phyloP scores from a whole-genome alignment of 2,888 invertebrate species.

The Antheraea assamensis region DNA sequence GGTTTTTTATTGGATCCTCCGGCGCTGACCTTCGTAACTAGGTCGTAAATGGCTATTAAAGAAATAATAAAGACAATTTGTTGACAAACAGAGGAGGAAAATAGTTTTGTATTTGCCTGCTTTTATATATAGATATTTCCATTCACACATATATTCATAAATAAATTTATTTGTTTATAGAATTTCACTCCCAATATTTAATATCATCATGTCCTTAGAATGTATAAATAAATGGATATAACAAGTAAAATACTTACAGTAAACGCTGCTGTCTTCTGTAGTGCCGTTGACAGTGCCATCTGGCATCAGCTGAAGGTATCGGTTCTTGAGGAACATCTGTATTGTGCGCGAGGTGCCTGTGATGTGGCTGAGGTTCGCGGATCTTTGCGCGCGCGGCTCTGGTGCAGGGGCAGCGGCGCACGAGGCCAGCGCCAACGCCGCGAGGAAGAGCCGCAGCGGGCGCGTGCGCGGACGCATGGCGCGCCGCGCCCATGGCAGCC shows the following conservation, averaged over 20 bases:
- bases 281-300: constrained; percentile 94
- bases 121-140: too few species aligned
- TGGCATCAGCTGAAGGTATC: constrained; percentile 90
- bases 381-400: constrained; percentile 87
- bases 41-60: too few species aligned
- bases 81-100: too few species aligned
- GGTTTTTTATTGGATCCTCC: too few species aligned
- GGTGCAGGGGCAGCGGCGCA: constrained; percentile 78
- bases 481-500: constrained; percentile 81
- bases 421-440: constrained; percentile 78
- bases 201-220: too few species aligned
- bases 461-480: constrained; percentile 78
- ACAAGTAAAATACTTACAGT: constrained; percentile 85
- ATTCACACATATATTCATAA: too few species aligned
- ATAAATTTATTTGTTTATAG: too few species aligned
- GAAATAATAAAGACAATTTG: too few species aligned
- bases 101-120: too few species aligned
- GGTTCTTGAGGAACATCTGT: constrained; percentile 92
- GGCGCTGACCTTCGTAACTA: too few species aligned
- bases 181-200: too few species aligned
- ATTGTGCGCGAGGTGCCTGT: constrained; percentile 90
- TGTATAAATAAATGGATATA: background rate
- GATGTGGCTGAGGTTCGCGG: constrained; percentile 91
- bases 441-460: constrained; percentile 79
- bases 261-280: constrained; percentile 89